phyloP scores from a whole-genome alignment of 2,888 invertebrate species.

The Ochlodes sylvanus region DNA sequence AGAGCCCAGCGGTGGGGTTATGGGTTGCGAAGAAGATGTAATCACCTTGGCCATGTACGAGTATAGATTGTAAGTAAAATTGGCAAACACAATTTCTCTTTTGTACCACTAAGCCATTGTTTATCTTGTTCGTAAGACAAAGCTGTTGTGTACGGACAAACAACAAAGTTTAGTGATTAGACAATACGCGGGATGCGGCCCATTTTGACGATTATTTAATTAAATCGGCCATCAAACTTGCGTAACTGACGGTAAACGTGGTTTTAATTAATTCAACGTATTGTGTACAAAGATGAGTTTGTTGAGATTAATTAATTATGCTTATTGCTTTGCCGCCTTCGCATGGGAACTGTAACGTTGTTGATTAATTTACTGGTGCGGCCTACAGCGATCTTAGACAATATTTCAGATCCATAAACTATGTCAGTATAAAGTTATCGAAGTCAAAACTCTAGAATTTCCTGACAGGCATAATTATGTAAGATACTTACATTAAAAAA shows the following conservation, averaged over 20 bases:
- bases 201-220: slow-evolving; percentile 22
- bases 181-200: slow-evolving; percentile 8
- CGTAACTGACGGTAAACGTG: slow-evolving; percentile 8
- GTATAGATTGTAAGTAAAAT: no score
- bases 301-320: slow-evolving; percentile 18
- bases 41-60: no score
- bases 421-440: not conserved
- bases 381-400: not conserved
- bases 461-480: no score
- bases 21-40: no score
- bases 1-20: no score
- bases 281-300: slow-evolving; percentile 14
- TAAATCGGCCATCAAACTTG: slow-evolving; percentile 10
- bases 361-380: slow-evolving; percentile 6
- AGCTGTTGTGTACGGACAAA: not conserved
- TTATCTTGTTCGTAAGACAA: slow-evolving; percentile 2
- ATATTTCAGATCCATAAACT: not conserved
- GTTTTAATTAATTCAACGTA: slow-evolving; percentile 17
- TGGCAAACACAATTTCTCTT: not conserved
- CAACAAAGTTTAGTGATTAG: slow-evolving; percentile 18
- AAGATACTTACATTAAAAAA: no score
- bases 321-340: slow-evolving; percentile 10
- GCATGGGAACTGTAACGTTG: not conserved
- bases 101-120: not conserved
- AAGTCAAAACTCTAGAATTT: no score